Conservation (phyloP, 2,113 vertebrate genomes). For the Onychostoma macrolepis region DNA sequence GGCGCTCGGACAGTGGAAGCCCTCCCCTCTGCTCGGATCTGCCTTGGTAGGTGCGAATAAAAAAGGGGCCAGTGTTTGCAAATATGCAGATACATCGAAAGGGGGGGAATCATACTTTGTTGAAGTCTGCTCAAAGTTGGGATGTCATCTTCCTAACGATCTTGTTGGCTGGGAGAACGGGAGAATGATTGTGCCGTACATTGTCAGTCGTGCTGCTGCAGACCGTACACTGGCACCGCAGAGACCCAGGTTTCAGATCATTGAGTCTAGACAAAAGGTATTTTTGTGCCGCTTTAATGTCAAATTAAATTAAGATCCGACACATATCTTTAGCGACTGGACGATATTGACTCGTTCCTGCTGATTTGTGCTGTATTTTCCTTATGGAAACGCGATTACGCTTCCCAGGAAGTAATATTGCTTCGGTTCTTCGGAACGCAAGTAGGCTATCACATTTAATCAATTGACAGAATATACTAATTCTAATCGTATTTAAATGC, state of each 20-base stretch:
- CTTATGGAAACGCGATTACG: neutral
- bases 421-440: constrained; percentile 8
- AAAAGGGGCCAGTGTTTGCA: constrained; percentile 72
- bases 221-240: constrained; percentile 71
- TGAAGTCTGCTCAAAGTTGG: constrained; percentile 83
- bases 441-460: constrained; percentile 21
- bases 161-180: constrained; percentile 69
- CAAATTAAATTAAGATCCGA: constrained; percentile 41
- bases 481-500: constrained; percentile 59
- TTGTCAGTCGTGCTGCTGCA: constrained; percentile 65
- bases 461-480: constrained; percentile 5
- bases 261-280: constrained; percentile 83
- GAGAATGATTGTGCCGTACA: constrained; percentile 61
- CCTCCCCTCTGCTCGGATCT: constrained; percentile 78
- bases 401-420: constrained; percentile 46
- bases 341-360: neutral
- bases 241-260: constrained; percentile 76
- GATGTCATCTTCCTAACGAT: constrained; percentile 78
- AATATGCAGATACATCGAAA: constrained; percentile 79
- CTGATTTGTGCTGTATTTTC: neutral
- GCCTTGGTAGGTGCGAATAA: constrained; percentile 83
- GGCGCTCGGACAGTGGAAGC: constrained; percentile 81
- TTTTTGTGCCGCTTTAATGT: constrained; percentile 57
- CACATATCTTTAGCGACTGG: neutral
- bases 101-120: constrained; percentile 75